These are phyloP conservation scores for Hybognathus amarus DNA, from an alignment of 2,797 vertebrate genomes.

Conservation along the genomic window DNA sequence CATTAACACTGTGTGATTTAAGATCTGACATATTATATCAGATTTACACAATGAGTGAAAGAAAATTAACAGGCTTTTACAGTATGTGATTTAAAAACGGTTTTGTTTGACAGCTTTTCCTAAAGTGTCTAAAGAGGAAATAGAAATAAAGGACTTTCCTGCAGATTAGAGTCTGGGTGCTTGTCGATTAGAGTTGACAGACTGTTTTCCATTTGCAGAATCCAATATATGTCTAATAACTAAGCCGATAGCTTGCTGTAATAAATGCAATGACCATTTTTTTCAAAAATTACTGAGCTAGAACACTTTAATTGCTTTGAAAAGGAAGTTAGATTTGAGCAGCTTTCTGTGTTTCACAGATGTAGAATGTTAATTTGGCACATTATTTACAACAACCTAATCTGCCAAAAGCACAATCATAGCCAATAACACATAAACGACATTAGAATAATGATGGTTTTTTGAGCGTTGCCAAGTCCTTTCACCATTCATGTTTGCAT, in stretches of 20 bases:
- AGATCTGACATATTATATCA: constrained; percentile 31
- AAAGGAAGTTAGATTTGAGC: constrained; percentile 45
- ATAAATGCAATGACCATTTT: constrained; percentile 51
- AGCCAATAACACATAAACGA: constrained; percentile 37
- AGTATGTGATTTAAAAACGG: not conserved
- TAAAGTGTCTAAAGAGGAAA: constrained; percentile 26
- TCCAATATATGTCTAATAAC: constrained; percentile 51
- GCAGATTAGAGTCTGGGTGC: constrained; percentile 58
- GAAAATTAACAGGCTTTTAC: constrained; percentile 29
- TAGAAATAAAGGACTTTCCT: constrained; percentile 31
- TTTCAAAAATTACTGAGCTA: constrained; percentile 50
- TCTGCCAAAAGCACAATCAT: constrained; percentile 46
- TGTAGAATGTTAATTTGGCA: constrained; percentile 54
- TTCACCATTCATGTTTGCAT: constrained; percentile 21
- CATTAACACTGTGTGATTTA: constrained; percentile 11
- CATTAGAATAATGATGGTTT: constrained; percentile 35
- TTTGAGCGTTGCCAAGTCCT: constrained; percentile 38
- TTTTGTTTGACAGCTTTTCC: constrained; percentile 27
- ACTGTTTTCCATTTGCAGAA: constrained; percentile 51
- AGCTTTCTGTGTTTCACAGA: constrained; percentile 48
- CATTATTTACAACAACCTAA: constrained; percentile 58
- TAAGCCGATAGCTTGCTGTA: constrained; percentile 34
- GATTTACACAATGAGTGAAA: constrained; percentile 27
- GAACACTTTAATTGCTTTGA: constrained; percentile 63
- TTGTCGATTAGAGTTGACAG: constrained; percentile 54